These are phyloP conservation scores for Pelosia muscerda DNA, from an alignment of 2,888 invertebrate genomes.

Conservation along the genomic window DNA sequence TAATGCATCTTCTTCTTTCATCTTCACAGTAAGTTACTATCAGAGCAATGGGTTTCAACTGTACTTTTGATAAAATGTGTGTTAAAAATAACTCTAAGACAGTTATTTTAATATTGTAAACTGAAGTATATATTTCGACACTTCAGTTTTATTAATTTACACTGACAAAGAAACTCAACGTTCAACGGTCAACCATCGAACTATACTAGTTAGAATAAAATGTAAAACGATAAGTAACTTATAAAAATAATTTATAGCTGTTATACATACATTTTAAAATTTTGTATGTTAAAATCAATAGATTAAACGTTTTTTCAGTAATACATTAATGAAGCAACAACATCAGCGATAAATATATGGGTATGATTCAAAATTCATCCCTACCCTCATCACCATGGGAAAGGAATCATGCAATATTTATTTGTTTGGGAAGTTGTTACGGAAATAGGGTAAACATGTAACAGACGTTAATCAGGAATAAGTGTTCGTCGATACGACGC, in stretches of 20 bases:
- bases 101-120: too few species aligned
- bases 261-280: too few species aligned
- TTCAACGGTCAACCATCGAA: background rate
- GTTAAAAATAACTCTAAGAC: too few species aligned
- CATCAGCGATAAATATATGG: conserved; percentile 34
- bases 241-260: too few species aligned
- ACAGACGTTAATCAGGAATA: conserved; percentile 53
- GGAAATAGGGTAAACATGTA: conserved; percentile 46
- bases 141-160: background rate
- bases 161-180: background rate
- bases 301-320: background rate
- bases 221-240: too few species aligned
- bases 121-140: too few species aligned
- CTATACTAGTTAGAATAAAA: background rate
- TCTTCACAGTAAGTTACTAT: too few species aligned
- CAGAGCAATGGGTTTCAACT: too few species aligned
- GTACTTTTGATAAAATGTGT: too few species aligned
- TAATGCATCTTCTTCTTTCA: too few species aligned
- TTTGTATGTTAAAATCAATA: background rate
- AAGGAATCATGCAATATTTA: conserved; percentile 56
- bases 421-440: conserved; percentile 46
- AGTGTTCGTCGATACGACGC: conserved; percentile 45
- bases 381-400: conserved; percentile 47
- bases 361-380: conserved; percentile 33
- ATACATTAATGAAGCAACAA: conserved; percentile 21